Percentiles rank a stretch among this genome's conserved stretches.
Conservation (phyloP, 2,113 vertebrate genomes). For the Ancistrus triradiatus region DNA sequence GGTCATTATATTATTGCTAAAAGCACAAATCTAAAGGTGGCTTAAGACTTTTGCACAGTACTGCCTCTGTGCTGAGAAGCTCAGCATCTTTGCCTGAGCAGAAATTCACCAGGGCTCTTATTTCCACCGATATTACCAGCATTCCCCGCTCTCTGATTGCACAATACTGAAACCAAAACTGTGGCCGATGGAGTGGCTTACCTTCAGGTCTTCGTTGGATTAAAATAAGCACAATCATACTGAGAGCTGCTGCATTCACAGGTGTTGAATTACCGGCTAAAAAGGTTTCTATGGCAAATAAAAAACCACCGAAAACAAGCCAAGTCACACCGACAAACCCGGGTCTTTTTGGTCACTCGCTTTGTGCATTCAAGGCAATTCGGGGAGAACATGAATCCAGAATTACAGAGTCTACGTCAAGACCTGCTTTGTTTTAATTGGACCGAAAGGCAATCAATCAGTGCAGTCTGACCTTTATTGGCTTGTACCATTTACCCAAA, state of each 20-base stretch:
- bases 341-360: conserved; percentile 53
- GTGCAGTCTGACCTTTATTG: neutral
- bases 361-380: neutral
- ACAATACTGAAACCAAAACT: neutral
- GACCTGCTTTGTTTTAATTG: too few relatives aligned
- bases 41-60: too few relatives aligned
- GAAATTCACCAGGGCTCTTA: conserved; percentile 17
- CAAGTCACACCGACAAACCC: conserved; percentile 12
- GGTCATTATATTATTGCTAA: too few relatives aligned
- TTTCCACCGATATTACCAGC: neutral
- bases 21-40: too few relatives aligned
- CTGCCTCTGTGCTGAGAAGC: too few relatives aligned
- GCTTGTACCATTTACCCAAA: too few relatives aligned
- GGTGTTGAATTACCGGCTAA: neutral
- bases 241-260: conserved; percentile 13
- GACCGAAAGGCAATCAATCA: neutral
- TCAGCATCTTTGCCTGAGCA: neutral
- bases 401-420: too few relatives aligned
- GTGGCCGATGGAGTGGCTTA: conserved; percentile 4
- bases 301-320: conserved; percentile 9
- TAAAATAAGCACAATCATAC: neutral
- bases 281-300: neutral
- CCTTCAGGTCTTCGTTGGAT: neutral
- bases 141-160: neutral
- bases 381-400: neutral